These are phyloP conservation scores for Condylura cristata DNA, from an alignment of 2,113 vertebrate species.

Conservation along the genomic window DNA sequence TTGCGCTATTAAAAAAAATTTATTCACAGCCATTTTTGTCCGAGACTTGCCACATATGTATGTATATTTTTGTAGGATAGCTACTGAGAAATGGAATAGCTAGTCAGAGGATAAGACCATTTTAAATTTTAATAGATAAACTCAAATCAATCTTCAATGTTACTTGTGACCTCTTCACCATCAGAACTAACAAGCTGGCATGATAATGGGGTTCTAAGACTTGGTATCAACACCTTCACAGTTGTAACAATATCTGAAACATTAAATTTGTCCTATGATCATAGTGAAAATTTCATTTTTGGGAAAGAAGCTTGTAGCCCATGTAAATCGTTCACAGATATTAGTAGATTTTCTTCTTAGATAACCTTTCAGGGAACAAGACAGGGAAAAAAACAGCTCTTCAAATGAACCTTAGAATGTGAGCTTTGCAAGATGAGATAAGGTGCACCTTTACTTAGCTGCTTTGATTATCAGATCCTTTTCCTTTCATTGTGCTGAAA, in stretches of 20 bases:
- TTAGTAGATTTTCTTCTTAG: not conserved
- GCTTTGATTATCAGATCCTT: not conserved
- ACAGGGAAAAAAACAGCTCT: not conserved
- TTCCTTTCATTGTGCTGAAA: not conserved
- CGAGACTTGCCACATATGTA: not conserved
- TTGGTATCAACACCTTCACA: not conserved
- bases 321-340: not conserved
- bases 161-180: not conserved
- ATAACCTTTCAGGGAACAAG: not conserved
- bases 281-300: not conserved
- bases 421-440: not conserved
- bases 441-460: not conserved
- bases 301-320: not conserved
- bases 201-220: not conserved
- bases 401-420: slow-evolving; percentile 15
- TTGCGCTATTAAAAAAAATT: not conserved
- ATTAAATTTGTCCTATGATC: not conserved
- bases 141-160: not conserved
- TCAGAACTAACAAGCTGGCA: not conserved
- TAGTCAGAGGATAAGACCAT: not conserved
- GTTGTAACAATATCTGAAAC: not conserved
- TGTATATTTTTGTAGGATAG: not conserved
- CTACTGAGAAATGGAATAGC: not conserved
- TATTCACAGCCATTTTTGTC: not conserved
- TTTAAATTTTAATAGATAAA: not conserved